These are phyloP conservation scores for Epsilonema sp. DNA, from an alignment of 2,888 invertebrate genomes.

Conservation along the genomic window DNA sequence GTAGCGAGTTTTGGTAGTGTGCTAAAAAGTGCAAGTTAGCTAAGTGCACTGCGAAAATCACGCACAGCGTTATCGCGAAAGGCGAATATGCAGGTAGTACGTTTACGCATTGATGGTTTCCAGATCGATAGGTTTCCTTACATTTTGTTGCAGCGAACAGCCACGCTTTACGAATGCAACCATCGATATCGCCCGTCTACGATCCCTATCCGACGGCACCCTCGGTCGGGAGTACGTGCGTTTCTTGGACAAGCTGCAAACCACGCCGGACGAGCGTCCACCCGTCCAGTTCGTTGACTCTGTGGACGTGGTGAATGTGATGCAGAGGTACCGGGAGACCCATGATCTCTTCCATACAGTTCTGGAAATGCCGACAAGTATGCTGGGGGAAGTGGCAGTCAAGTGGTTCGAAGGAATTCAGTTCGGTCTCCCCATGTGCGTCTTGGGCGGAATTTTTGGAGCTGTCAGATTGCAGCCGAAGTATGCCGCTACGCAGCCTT, in stretches of 20 bases:
- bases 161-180: slow-evolving; percentile 70
- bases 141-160: slow-evolving; percentile 43
- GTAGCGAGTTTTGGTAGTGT: too few species aligned
- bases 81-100: too few species aligned
- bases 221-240: slow-evolving; percentile 62
- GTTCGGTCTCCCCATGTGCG: slow-evolving; percentile 81
- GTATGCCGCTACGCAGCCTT: slow-evolving; percentile 34
- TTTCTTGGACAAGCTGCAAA: slow-evolving; percentile 41
- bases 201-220: slow-evolving; percentile 51
- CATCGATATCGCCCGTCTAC: slow-evolving; percentile 51
- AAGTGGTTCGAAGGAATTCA: slow-evolving; percentile 97
- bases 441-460: slow-evolving; percentile 75
- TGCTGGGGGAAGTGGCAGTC: slow-evolving; percentile 70
- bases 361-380: slow-evolving; percentile 76
- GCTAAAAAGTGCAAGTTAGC: too few species aligned
- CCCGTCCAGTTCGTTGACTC: slow-evolving; percentile 79
- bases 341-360: slow-evolving; percentile 84
- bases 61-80: too few species aligned
- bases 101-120: too few species aligned
- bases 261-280: slow-evolving; percentile 73
- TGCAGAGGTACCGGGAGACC: slow-evolving; percentile 88
- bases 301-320: slow-evolving; percentile 70
- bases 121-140: too few species aligned
- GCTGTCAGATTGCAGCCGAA: slow-evolving; percentile 63
- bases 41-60: too few species aligned